Evolutionary conservation across 2,888 invertebrate species (phyloP), one percentile per base, ranked within the genome.

Genomic region (Tridacna gigas): DNA sequence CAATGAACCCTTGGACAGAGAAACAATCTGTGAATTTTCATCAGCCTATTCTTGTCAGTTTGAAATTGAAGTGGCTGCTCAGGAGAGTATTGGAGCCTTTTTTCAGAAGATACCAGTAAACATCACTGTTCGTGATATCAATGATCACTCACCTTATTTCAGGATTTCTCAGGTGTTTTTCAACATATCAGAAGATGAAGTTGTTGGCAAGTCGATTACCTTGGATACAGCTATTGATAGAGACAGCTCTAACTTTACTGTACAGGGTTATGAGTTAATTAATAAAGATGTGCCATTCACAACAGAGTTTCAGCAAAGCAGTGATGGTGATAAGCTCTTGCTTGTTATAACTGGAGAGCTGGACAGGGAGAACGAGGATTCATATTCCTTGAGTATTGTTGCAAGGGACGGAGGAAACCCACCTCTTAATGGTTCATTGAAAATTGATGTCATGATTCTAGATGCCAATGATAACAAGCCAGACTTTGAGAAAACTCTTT

Each of bases 111-210:
- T 93, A 61, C 88, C 89, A 48, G 90, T 93, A 37, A 89, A 89
- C 25, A 84, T 94, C 20, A 82, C 88, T 60, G 74, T 94, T 25
- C 79, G 88, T 25, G 94, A 94, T 87, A 88, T 91, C 22, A 94
- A 94, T 83, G 94, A 94, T 83, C 91, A 94, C 84, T 77, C 89
- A 25, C 94, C 94, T 4, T 83, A 79, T 26, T 94, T 94, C 84
- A 82, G 85, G 4, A 80, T 84, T 5, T 80, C 85, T 22, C 73
- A 75, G 12, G 79, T 91, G 1, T 74, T 74, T 11, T 65, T 92
- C 9, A 74, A 83, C 11, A 86, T 93, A 37, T 88, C 90, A 0
- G 93, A 93, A 80, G 90, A 90, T 0, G 90, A 91, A 22, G 83
- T 86, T 13, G 78, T 89, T 13, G 91, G 90, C 11, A 87, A 87